Percentiles rank a stretch among this genome's conserved stretches.
phyloP scores from a whole-genome alignment of 2,888 invertebrate genomes.

The Rapana venosa region DNA sequence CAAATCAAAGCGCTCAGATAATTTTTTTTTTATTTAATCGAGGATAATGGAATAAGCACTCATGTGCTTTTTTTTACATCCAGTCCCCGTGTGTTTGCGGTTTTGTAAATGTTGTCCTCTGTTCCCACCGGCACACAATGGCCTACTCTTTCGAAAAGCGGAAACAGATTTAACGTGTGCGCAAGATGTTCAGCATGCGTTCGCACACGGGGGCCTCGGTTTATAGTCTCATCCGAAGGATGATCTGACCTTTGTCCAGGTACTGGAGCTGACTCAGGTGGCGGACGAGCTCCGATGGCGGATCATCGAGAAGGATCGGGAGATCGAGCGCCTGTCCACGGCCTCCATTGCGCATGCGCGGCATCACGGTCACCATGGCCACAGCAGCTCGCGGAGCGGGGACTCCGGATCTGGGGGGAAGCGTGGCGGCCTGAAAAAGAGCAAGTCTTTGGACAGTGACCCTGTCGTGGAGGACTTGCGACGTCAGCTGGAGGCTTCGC shows the following conservation, averaged over 20 bases:
- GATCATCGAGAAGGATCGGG: constrained; percentile 87
- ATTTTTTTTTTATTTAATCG: too few relatives aligned
- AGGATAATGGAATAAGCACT: too few relatives aligned
- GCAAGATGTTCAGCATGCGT: too few relatives aligned
- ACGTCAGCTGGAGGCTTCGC: constrained; percentile 85
- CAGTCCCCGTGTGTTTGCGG: too few relatives aligned
- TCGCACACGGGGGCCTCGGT: too few relatives aligned
- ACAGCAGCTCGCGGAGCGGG: not conserved
- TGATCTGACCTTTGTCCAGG: constrained; percentile 16
- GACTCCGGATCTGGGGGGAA: constrained; percentile 29
- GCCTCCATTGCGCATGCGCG: constrained; percentile 30
- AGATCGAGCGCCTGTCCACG: constrained; percentile 85
- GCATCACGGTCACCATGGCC: constrained; percentile 23
- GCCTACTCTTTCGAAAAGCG: too few relatives aligned
- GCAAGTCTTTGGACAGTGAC: constrained; percentile 76
- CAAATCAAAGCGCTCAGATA: too few relatives aligned
- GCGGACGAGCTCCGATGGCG: constrained; percentile 87
- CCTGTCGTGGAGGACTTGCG: constrained; percentile 82
- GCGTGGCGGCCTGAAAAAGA: constrained; percentile 65
- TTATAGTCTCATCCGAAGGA: too few relatives aligned
- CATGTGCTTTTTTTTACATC: too few relatives aligned
- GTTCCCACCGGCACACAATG: too few relatives aligned
- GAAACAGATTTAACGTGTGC: too few relatives aligned
- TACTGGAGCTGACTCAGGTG: constrained; percentile 82
- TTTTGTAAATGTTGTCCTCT: too few relatives aligned